Conservation (phyloP, 2,113 vertebrate genomes). For the Takifugu flavidus region DNA sequence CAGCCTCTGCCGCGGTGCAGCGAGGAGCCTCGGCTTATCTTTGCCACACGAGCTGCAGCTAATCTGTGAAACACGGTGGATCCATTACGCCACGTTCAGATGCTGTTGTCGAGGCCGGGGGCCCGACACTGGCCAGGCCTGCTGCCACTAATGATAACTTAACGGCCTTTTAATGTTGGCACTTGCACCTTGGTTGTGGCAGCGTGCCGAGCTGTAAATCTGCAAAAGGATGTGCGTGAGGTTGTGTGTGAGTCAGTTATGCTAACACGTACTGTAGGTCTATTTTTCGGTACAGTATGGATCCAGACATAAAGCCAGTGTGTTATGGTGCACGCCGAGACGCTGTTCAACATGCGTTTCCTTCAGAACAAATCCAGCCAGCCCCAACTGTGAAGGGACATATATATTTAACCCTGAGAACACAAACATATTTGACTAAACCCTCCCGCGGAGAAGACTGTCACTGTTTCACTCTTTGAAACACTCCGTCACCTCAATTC, state of each 20-base stretch:
- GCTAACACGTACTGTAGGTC: constrained; percentile 9
- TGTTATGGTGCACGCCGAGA: constrained; percentile 52
- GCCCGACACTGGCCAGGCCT: constrained; percentile 41
- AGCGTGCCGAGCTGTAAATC: constrained; percentile 40
- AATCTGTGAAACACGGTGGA: constrained; percentile 54
- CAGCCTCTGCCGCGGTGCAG: not conserved
- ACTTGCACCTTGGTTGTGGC: constrained; percentile 42
- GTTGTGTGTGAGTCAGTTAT: constrained; percentile 15
- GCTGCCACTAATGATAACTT: constrained; percentile 59
- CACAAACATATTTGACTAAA: constrained; percentile 39
- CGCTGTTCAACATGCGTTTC: constrained; percentile 12
- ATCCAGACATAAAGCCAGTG: constrained; percentile 18
- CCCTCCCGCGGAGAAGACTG: constrained; percentile 21
- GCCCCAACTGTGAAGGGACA: constrained; percentile 22
- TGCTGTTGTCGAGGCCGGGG: constrained; percentile 29
- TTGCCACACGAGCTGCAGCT: constrained; percentile 35
- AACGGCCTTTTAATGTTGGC: constrained; percentile 67
- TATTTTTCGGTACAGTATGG: constrained; percentile 25
- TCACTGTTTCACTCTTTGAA: constrained; percentile 26
- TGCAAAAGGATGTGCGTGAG: constrained; percentile 28
- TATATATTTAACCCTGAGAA: constrained; percentile 49
- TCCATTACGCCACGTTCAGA: constrained; percentile 46
- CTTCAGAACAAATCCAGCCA: constrained; percentile 16
- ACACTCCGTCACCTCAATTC: constrained; percentile 21
- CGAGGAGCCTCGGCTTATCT: constrained; percentile 33